Evolutionary conservation across 2,888 invertebrate species (phyloP).

Genomic region (Orchestes rusci): DNA sequence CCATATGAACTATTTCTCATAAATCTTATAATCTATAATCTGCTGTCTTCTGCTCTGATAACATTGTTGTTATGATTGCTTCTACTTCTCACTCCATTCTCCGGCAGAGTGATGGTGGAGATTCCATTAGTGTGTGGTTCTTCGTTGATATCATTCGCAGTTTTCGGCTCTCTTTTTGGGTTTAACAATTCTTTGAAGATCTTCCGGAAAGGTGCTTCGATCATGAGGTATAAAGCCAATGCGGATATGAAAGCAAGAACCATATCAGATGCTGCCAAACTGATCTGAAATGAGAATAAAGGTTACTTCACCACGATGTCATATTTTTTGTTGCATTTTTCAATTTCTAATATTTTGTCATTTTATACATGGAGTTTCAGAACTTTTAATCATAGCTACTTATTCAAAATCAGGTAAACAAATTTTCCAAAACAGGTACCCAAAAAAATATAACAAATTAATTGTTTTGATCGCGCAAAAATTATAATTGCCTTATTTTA

Average conservation of each 20-base stretch:
- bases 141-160: conserved; percentile 2
- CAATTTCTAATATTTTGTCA: no score
- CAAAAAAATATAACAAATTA: no score
- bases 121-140: conserved; percentile 8
- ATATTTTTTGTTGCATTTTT: no score
- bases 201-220: conserved; percentile 52
- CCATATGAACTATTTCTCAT: no score
- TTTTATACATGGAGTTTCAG: no score
- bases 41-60: conserved; percentile 27
- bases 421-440: no score
- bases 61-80: conserved; percentile 24
- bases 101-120: background rate
- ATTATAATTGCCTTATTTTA: no score
- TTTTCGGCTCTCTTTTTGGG: conserved; percentile 24
- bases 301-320: no score
- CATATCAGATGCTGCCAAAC: conserved; percentile 45
- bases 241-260: conserved; percentile 47
- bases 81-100: conserved; percentile 21
- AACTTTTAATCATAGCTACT: no score
- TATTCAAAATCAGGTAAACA: no score
- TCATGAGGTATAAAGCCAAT: conserved; percentile 47
- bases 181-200: conserved; percentile 41
- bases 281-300: conserved; percentile 41
- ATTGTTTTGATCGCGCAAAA: no score
- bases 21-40: no score